Evolutionary conservation across 30 jellyfish, hydroid and myxozoan species (phyloP).

Genomic region (Clytia hemisphaerica): DNA sequence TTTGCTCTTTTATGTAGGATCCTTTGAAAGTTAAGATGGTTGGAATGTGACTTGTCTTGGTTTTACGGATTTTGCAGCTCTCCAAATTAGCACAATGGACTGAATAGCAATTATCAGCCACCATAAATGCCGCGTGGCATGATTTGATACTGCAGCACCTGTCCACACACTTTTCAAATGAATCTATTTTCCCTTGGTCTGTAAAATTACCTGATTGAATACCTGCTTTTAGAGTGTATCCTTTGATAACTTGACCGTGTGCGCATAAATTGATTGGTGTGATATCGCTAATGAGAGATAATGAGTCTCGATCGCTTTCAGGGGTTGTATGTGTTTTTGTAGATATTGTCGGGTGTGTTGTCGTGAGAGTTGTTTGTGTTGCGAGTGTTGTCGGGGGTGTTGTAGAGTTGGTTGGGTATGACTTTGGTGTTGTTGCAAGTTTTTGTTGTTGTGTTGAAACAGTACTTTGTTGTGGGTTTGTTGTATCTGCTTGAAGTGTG

Average conservation of each 20-base stretch:
- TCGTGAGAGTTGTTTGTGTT: too few species aligned
- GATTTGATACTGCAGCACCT: neutral
- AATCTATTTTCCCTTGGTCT: neutral
- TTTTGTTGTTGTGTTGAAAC: too few species aligned
- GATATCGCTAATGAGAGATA: slow-evolving; percentile 23
- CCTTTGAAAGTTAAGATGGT: too few species aligned
- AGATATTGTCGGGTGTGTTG: too few species aligned
- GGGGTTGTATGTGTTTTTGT: too few species aligned
- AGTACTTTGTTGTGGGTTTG: too few species aligned
- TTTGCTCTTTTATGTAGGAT: too few species aligned
- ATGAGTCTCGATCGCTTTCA: too few species aligned
- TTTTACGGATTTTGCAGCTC: neutral
- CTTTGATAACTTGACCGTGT: slow-evolving; percentile 1
- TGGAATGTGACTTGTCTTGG: too few species aligned
- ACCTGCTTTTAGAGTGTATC: slow-evolving; percentile 4
- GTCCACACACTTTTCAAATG: neutral
- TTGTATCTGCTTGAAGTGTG: too few species aligned
- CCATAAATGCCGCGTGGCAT: slow-evolving; percentile 5
- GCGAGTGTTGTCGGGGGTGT: too few species aligned
- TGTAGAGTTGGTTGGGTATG: too few species aligned
- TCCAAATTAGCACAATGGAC: neutral
- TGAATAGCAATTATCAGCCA: neutral
- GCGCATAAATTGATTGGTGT: slow-evolving; percentile 12
- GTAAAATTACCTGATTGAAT: neutral
- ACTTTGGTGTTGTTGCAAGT: neutral